Conservation (phyloP, 2,888 invertebrate genomes). For the Scaptomyza parva region DNA sequence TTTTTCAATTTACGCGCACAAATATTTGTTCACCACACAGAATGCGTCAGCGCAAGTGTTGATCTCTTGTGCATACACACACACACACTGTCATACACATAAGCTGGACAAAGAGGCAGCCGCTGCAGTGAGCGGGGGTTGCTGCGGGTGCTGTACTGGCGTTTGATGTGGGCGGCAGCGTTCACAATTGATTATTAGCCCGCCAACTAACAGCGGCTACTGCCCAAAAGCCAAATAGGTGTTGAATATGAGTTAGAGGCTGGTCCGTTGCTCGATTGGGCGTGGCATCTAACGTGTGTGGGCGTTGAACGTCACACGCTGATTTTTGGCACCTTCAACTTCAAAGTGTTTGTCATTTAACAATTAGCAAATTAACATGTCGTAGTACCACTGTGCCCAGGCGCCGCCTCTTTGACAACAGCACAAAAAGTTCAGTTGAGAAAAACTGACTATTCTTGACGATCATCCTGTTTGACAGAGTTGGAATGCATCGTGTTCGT, state of each 20-base stretch:
- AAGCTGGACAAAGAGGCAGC: conserved; percentile 32
- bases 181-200: conserved; percentile 79
- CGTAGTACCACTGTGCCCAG: conserved; percentile 22
- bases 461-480: conserved; percentile 21
- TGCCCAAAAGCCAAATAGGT: conserved; percentile 57
- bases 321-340: conserved; percentile 60
- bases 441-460: not conserved
- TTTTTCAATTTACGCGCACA: conserved; percentile 76
- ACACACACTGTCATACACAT: not conserved
- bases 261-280: conserved; percentile 16
- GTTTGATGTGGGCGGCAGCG: conserved; percentile 80
- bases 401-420: conserved; percentile 36
- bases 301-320: conserved; percentile 46
- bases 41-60: conserved; percentile 79
- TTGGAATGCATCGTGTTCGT: conserved; percentile 43
- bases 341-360: conserved; percentile 52
- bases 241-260: conserved; percentile 63
- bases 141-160: conserved; percentile 44
- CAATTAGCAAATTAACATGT: conserved; percentile 79
- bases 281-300: conserved; percentile 55
- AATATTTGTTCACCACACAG: conserved; percentile 72
- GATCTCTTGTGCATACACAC: conserved; percentile 71
- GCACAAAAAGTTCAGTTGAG: conserved; percentile 8
- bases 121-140: conserved; percentile 1
- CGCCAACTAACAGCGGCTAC: conserved; percentile 43